A percentile compares a stretch with the other conserved stretches of the same genome.
Conservation (phyloP, 92 coral and sea anemone species). For the Actinernus sp. region DNA sequence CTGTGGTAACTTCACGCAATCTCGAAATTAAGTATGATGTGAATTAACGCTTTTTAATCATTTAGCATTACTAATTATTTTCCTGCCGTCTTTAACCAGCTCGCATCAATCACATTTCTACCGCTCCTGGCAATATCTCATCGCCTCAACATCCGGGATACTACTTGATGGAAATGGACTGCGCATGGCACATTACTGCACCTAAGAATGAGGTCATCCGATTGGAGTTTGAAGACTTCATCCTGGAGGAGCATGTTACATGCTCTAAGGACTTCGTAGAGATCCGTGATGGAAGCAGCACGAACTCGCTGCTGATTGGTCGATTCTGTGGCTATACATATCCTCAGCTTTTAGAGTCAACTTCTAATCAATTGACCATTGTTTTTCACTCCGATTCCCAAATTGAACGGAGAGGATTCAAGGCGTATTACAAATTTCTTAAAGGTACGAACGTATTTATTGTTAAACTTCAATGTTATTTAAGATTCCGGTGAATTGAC, state of each 20-base stretch:
- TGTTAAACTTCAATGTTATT: no score
- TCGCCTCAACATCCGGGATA: slow-evolving; percentile 56
- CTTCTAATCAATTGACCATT: slow-evolving; percentile 18
- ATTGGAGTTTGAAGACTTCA: slow-evolving; percentile 32
- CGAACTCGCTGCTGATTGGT: slow-evolving; percentile 15
- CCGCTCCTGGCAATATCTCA: no score
- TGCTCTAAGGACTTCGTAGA: slow-evolving; percentile 44
- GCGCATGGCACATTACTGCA: slow-evolving; percentile 39
- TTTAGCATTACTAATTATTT: no score
- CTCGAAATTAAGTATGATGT: no score
- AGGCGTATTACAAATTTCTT: not conserved
- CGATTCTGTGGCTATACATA: slow-evolving; percentile 50
- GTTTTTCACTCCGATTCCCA: slow-evolving; percentile 5
- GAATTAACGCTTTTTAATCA: no score
- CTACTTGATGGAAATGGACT: slow-evolving; percentile 17
- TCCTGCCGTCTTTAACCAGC: no score
- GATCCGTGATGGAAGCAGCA: slow-evolving; percentile 30
- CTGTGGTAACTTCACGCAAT: no score
- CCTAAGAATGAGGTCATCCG: slow-evolving; percentile 27
- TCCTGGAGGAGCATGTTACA: slow-evolving; percentile 29
- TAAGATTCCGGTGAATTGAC: no score
- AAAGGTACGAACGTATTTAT: no score
- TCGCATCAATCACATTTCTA: no score
- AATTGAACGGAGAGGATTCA: not conserved
- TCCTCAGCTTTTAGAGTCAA: slow-evolving; percentile 28